These are phyloP conservation scores for Myiopsitta monachus DNA, from an alignment of 2,113 vertebrate species.

Conservation along the genomic window DNA sequence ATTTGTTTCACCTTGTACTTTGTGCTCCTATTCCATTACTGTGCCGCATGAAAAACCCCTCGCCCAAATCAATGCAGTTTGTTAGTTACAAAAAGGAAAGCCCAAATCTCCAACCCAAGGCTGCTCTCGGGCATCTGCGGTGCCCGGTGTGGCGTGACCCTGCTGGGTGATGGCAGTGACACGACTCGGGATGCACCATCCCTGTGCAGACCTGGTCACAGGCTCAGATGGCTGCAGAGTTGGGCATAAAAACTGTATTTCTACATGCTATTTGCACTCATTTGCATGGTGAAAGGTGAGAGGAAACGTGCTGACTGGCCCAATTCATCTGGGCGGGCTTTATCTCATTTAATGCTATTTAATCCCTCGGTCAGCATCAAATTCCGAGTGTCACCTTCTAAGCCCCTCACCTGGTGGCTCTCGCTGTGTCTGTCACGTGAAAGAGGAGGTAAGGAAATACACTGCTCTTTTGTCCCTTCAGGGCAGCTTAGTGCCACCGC, in stretches of 20 bases:
- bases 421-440: accelerated
- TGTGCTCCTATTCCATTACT: background rate
- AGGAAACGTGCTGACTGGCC: background rate
- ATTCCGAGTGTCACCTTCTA: accelerated
- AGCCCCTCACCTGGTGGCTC: background rate
- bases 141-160: background rate
- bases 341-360: background rate
- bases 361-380: background rate
- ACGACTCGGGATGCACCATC: background rate
- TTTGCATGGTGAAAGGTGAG: background rate
- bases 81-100: background rate
- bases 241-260: background rate
- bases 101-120: background rate
- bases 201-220: accelerated
- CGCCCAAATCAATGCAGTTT: background rate
- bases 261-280: background rate
- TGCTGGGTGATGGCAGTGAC: background rate
- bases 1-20: background rate
- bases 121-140: accelerated
- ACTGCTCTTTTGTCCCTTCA: no score
- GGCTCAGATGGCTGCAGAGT: background rate
- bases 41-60: background rate
- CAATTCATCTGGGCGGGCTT: background rate
- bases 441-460: background rate
- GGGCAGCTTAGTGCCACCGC: background rate